Conservation (phyloP, 2,113 vertebrate species). For the Pangasianodon hypophthalmus region DNA sequence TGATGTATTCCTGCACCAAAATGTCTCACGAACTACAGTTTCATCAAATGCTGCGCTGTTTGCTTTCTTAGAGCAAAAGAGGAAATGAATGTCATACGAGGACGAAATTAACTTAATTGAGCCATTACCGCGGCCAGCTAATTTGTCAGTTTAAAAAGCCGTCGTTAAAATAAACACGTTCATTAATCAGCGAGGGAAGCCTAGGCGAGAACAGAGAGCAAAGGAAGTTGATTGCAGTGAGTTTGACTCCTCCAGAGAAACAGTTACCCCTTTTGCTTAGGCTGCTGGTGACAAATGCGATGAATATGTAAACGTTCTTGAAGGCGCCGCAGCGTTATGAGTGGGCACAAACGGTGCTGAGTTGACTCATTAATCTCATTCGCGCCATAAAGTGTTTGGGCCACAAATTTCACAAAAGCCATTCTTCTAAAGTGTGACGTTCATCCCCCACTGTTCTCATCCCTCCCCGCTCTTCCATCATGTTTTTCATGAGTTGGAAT, state of each 20-base stretch:
- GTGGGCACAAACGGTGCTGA: background rate
- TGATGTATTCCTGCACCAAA: background rate
- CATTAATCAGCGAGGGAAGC: constrained; percentile 42
- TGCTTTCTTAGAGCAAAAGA: constrained; percentile 39
- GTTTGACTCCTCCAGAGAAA: constrained; percentile 24
- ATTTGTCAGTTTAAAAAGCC: constrained; percentile 49
- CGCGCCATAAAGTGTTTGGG: background rate
- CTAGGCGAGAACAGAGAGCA: constrained; percentile 4
- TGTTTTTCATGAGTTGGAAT: constrained; percentile 20
- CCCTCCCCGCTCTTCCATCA: background rate
- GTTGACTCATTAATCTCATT: constrained; percentile 25
- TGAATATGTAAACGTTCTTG: constrained; percentile 48
- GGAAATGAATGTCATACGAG: constrained; percentile 54
- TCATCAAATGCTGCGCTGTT: constrained; percentile 22
- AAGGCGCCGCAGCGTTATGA: background rate
- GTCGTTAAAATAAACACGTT: constrained; percentile 50
- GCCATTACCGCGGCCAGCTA: constrained; percentile 47
- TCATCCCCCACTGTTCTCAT: background rate
- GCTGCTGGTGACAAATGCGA: constrained; percentile 27
- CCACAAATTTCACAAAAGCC: constrained; percentile 27
- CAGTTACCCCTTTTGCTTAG: constrained; percentile 34
- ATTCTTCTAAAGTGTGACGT: constrained; percentile 29
- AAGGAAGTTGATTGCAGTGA: constrained; percentile 39
- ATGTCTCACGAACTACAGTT: background rate
- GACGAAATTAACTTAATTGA: constrained; percentile 56